Evolutionary conservation across 1,140 invertebrate genomes (phyloP), one percentile per base, ranked within the genome.

Genomic region (Stratiolaelaps scimitus): DNA sequence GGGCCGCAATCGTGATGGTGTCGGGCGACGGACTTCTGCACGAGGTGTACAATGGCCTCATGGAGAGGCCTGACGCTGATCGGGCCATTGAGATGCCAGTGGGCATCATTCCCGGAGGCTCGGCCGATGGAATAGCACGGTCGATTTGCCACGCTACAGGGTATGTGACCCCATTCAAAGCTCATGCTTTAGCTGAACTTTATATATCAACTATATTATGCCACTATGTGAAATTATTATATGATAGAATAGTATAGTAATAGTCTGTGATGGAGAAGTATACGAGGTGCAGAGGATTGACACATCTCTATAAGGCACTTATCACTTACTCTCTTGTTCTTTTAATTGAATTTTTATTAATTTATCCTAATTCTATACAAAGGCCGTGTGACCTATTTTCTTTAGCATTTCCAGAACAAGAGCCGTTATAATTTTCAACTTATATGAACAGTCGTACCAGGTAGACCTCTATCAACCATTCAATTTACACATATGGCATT

Each of bases 1-100:
- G 84, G 72, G 83, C 84, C 26, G 81, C 76, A 2, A 82, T 96
- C 53, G 80, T 95, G 46, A 83, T 89, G 46, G 85, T 95, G 0
- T 92, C 92, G 1, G 92, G 93, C 7, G 92, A 98, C 79, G 93
- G 93, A 6, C 84, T 96, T 0, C 79, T 96, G 20, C 93, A 85
- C 75, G 92, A 98, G 80, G 85, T 93, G 0, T 74, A 93, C 19
- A 96, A 97, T 78, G 92, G 91, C 7, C 76, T 95, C 66, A 84
- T 94, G 74, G 83, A 86, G 71, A 79, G 92, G 34, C 74, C 81
- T 19, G 92, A 97, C 75, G 93, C 90, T 89, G 79, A 85, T 65
- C 80, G 82, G 68, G 85, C 85, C 0, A 76, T 92, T n/a, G 80
- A 83, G 67, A 78, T 89, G 28, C 87, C 90, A 0, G 72, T 97